These are phyloP conservation scores for Bombyx huttoni DNA, from an alignment of 2,888 invertebrate species.

Conservation along the genomic window DNA sequence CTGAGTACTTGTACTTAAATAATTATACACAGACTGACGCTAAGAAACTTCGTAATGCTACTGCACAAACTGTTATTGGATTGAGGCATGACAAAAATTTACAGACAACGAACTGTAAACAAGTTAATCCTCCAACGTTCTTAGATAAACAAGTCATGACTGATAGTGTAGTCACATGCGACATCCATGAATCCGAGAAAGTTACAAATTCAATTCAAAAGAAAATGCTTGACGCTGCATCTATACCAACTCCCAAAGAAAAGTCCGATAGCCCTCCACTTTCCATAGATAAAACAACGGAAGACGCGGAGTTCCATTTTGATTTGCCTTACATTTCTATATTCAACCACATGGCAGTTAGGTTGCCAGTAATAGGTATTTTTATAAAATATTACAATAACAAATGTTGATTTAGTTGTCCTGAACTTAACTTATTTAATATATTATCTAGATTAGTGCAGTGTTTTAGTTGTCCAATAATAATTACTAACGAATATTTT, in stretches of 20 bases:
- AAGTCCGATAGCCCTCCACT: slow-evolving; percentile 65
- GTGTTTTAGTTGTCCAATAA: slow-evolving; percentile 13
- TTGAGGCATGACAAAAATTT: slow-evolving; percentile 28
- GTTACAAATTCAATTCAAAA: neutral
- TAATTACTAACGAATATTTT: slow-evolving; percentile 64
- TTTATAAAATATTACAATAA: slow-evolving; percentile 18
- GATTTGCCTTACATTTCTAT: slow-evolving; percentile 53
- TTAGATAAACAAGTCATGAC: slow-evolving; percentile 5
- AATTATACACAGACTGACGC: slow-evolving; percentile 45
- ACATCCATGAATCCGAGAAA: slow-evolving; percentile 16
- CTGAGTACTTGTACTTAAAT: slow-evolving; percentile 26
- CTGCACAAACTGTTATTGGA: slow-evolving; percentile 36
- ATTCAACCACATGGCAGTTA: slow-evolving; percentile 62
- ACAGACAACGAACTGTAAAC: slow-evolving; percentile 19
- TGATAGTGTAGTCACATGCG: slow-evolving; percentile 17
- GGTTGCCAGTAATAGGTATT: slow-evolving; percentile 65
- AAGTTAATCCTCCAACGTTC: slow-evolving; percentile 34
- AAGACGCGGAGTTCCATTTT: slow-evolving; percentile 30
- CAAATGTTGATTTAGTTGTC: neutral
- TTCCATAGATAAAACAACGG: slow-evolving; percentile 38
- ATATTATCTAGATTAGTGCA: neutral
- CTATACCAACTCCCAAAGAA: slow-evolving; percentile 19
- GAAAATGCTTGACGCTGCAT: neutral
- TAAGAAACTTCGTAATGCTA: slow-evolving; percentile 33
- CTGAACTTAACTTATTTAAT: neutral